phyloP scores from a whole-genome alignment of 2,888 invertebrate species.

The Ophion obscuratus region DNA sequence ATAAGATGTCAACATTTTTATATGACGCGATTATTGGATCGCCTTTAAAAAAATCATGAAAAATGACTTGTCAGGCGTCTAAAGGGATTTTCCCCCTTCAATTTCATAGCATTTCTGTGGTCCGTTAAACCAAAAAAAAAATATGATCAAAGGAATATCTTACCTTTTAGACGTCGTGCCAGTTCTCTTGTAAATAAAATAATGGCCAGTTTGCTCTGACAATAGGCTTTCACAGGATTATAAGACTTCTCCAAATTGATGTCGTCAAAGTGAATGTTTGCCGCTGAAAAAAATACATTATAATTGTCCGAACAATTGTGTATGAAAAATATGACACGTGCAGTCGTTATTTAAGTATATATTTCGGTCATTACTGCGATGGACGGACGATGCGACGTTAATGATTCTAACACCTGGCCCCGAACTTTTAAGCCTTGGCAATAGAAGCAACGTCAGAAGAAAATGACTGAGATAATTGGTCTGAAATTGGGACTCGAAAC shows the following conservation, averaged over 20 bases:
- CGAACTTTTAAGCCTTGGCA: conserved; percentile 87
- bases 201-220: conserved; percentile 92
- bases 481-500: conserved; percentile 88
- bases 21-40: too few species aligned
- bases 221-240: conserved; percentile 88
- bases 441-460: conserved; percentile 86
- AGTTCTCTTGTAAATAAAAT: conserved; percentile 90
- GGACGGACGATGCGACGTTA: conserved; percentile 87
- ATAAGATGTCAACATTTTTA: too few species aligned
- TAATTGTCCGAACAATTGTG: neutral
- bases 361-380: conserved; percentile 82
- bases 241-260: conserved; percentile 90
- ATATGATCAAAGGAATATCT: neutral
- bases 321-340: neutral
- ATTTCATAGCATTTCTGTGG: neutral
- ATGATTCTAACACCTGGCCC: conserved; percentile 85
- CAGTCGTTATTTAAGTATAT: neutral
- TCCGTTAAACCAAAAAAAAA: neutral
- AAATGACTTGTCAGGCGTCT: too few species aligned
- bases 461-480: conserved; percentile 89
- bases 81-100: neutral
- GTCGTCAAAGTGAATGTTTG: conserved; percentile 88
- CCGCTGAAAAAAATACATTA: conserved; percentile 80
- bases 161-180: conserved; percentile 87
- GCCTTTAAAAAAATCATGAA: too few species aligned